These are phyloP conservation scores for Corvus hawaiiensis DNA, from an alignment of 2,113 vertebrate species.

Conservation along the genomic window DNA sequence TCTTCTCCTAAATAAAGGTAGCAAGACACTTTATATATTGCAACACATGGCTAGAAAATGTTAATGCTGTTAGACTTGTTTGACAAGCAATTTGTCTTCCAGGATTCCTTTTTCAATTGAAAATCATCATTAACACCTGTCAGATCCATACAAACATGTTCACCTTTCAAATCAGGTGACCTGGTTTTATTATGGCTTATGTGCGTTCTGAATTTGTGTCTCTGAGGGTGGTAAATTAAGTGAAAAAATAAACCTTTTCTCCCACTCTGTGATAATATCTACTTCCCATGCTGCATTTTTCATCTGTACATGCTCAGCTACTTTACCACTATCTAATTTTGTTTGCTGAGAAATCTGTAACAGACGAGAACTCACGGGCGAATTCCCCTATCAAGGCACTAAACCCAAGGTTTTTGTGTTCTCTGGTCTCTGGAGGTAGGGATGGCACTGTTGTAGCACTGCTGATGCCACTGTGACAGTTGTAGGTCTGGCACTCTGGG, in stretches of 20 bases:
- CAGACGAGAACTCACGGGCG: not conserved
- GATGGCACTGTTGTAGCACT: not conserved
- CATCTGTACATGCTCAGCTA: not conserved
- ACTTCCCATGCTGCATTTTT: not conserved
- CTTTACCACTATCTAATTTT: not conserved
- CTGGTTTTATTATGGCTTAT: not conserved
- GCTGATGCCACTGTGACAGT: not conserved
- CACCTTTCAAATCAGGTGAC: not conserved
- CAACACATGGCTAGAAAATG: not conserved
- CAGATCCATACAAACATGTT: not conserved
- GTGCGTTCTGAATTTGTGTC: not conserved
- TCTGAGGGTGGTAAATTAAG: not conserved
- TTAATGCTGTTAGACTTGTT: not conserved
- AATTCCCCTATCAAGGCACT: not conserved
- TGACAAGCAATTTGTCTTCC: not conserved
- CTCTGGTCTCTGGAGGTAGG: not conserved
- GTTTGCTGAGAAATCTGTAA: not conserved
- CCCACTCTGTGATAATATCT: not conserved
- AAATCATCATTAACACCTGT: not conserved
- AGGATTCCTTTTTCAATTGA: not conserved
- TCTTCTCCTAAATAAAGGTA: not conserved
- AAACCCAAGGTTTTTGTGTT: not conserved
- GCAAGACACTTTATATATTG: not conserved
- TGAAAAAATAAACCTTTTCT: not conserved
- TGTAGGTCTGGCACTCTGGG: not conserved